These are phyloP conservation scores for Lampropteryx suffumata DNA, from an alignment of 2,888 invertebrate species.

Conservation along the genomic window DNA sequence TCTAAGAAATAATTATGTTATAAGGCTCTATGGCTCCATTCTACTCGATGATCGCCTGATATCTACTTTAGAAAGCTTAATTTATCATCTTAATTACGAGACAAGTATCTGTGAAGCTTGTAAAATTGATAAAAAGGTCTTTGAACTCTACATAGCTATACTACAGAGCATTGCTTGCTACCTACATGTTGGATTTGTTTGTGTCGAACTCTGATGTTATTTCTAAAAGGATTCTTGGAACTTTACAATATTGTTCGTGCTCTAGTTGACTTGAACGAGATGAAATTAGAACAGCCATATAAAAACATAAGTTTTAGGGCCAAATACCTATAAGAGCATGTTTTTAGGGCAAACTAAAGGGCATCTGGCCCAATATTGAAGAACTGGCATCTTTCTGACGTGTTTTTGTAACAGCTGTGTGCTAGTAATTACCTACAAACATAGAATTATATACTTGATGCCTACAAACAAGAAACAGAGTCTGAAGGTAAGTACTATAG, in stretches of 20 bases:
- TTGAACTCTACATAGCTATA: slow-evolving; percentile 21
- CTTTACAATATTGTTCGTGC: slow-evolving; percentile 11
- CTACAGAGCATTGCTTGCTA: slow-evolving; percentile 10
- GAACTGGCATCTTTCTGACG: too few relatives aligned
- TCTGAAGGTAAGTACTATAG: too few relatives aligned
- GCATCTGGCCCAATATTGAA: too few relatives aligned
- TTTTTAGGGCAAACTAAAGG: too few relatives aligned
- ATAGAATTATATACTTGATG: too few relatives aligned
- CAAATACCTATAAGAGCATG: too few relatives aligned
- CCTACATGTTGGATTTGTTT: slow-evolving; percentile 44
- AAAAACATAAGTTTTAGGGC: neutral
- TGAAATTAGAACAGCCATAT: neutral
- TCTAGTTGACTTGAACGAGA: neutral
- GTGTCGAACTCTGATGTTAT: slow-evolving; percentile 37
- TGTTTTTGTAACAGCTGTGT: too few relatives aligned
- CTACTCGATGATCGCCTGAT: slow-evolving; percentile 26
- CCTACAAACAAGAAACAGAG: too few relatives aligned
- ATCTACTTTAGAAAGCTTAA: slow-evolving; percentile 4
- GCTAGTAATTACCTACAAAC: too few relatives aligned
- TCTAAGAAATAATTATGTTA: slow-evolving; percentile 20
- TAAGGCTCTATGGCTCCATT: slow-evolving; percentile 32
- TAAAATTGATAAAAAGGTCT: slow-evolving; percentile 20
- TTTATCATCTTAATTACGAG: slow-evolving; percentile 8
- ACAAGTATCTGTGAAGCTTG: neutral
- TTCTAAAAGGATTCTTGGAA: slow-evolving; percentile 20